Evolutionary conservation across 2,797 vertebrate genomes (phyloP), one percentile per base, ranked within the genome.

Genomic region (Hirundo rustica): DNA sequence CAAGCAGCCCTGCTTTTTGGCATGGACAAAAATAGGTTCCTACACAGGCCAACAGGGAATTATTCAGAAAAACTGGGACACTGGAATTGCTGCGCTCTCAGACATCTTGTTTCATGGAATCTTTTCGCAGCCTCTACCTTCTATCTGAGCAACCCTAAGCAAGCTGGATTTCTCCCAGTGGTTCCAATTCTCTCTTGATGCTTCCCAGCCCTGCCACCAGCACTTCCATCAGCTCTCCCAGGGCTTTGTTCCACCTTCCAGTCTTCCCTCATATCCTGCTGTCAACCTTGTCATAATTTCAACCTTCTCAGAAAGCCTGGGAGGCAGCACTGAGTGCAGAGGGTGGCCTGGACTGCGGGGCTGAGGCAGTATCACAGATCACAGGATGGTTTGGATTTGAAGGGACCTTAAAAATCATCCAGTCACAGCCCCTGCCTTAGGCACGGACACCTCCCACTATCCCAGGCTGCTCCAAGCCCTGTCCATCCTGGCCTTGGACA

Each of bases 221-320:
- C 25, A 8, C 16, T 51, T 50, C 58, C 54, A 34, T 9, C 65
- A 20, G n/a, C 5, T 12, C 20, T 55, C 45, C 45, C 61, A 25
- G 62, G 34, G 20, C 51, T 61, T 57, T 36, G 19, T 10, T 64
- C 36, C 27, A 51, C 68, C 34, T 50, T 9, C 18, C 44, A 27
- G 11, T 5, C 51, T 76, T 16, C 20, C 16, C 44, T 6, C 5
- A 1, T 0, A 5, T 10, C 50, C 71, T 50, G 51, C 38, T 73
- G 23, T 22, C 67, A 18, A 10, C 17, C 1, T 1, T 8, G 10
- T 5, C 42, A 34, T 4, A 1, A 12, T 40, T 19, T 4, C 19
- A 8, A 53, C 4, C 20, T 10, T 13, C n/a, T 3, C 2, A 0
- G 7, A n/a, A 61, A 67, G 40, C 61, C 65, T 76, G 1, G 1